Conservation (phyloP, 2,113 vertebrate genomes). For the cattle (Bos taurus) region ARS-UCD2.0 NC_037344.1:52083001-52083500, state of each 20-base stretch:
- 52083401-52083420: constrained; percentile 99
- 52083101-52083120: constrained; percentile 66
- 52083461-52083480: constrained; percentile 12
- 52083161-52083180: constrained; percentile 72
- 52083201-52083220: constrained; percentile 67
- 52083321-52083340: constrained; percentile 91
- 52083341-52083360: constrained; percentile 99
- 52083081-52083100: constrained; percentile 57
- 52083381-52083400: constrained; percentile 98
- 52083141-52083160: constrained; percentile 70
- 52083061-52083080: constrained; percentile 43
- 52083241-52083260: constrained; percentile 80
- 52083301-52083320: constrained; percentile 68
- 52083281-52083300: constrained; percentile 83
- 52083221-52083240: constrained; percentile 77
- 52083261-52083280: constrained; percentile 77
- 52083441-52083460: constrained; percentile 98
- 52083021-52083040: constrained; percentile 51
- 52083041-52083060: neutral
- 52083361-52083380: constrained; percentile 99
- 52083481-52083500: neutral
- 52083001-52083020: constrained; percentile 23
- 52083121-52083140: constrained; percentile 66
- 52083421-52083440: constrained; percentile 99
- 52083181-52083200: constrained; percentile 70